Conservation (phyloP, 1,140 invertebrate genomes). For the Pseudachorutes palmiensis region DNA sequence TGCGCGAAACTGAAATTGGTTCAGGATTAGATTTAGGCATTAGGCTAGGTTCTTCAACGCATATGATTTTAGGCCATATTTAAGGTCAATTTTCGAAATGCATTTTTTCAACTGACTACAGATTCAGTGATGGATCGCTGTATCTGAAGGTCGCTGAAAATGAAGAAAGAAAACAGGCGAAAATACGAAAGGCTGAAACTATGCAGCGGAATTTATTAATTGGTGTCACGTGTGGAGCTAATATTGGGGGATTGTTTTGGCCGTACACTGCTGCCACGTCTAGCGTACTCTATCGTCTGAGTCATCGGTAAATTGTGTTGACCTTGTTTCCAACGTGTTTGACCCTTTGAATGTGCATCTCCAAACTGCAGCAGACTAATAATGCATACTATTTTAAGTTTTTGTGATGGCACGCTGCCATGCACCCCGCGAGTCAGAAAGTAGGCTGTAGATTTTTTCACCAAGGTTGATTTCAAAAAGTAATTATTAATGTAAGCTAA, state of each 20-base stretch:
- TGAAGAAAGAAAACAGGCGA: neutral
- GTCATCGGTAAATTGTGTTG: neutral
- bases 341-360: neutral
- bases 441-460: too few relatives aligned
- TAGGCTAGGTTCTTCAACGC: too few relatives aligned
- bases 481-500: too few relatives aligned
- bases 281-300: constrained; percentile 21
- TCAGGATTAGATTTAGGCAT: too few relatives aligned
- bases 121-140: neutral
- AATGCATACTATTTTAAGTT: too few relatives aligned
- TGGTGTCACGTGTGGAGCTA: constrained; percentile 22
- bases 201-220: constrained; percentile 22
- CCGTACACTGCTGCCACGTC: constrained; percentile 24
- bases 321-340: neutral
- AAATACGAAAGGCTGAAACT: neutral
- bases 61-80: too few relatives aligned
- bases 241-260: constrained; percentile 33
- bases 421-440: too few relatives aligned
- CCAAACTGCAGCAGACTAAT: too few relatives aligned
- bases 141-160: too few relatives aligned
- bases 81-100: neutral
- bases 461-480: too few relatives aligned
- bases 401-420: too few relatives aligned
- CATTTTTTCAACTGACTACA: neutral
- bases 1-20: too few relatives aligned